Conservation (phyloP, 2,888 invertebrate species). For the Rhogogaster chlorosoma region DNA sequence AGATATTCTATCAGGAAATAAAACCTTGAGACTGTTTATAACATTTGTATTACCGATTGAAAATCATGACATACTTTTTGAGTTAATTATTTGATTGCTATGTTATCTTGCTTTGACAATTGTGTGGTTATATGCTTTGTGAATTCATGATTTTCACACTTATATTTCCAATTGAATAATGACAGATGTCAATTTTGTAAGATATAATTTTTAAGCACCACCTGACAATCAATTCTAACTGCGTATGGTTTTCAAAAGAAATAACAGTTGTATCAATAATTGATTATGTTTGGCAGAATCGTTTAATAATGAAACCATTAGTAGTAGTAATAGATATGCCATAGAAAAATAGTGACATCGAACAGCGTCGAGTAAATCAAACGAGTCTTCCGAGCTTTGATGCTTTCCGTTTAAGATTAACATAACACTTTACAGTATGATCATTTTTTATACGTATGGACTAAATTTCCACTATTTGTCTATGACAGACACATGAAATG, state of each 20-base stretch:
- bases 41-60: neutral
- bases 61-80: neutral
- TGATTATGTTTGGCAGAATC: neutral
- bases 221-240: neutral
- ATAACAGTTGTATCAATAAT: constrained; percentile 23
- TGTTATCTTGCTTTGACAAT: neutral
- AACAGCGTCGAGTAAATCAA: neutral
- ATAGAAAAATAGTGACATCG: constrained; percentile 3
- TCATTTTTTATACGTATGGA: neutral
- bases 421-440: neutral
- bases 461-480: constrained; percentile 35
- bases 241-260: neutral
- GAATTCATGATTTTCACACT: constrained; percentile 15
- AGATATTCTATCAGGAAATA: neutral
- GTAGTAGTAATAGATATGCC: constrained; percentile 11
- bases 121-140: constrained; percentile 24
- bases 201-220: neutral
- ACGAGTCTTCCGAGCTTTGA: neutral
- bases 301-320: constrained; percentile 29
- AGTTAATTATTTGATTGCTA: neutral
- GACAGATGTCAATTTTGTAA: neutral
- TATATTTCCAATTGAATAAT: neutral
- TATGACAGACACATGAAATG: constrained; percentile 43
- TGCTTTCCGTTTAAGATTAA: neutral
- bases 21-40: neutral